These are phyloP conservation scores for Dryas iulia DNA, from an alignment of 1,140 invertebrate genomes.

Conservation along the genomic window DNA sequence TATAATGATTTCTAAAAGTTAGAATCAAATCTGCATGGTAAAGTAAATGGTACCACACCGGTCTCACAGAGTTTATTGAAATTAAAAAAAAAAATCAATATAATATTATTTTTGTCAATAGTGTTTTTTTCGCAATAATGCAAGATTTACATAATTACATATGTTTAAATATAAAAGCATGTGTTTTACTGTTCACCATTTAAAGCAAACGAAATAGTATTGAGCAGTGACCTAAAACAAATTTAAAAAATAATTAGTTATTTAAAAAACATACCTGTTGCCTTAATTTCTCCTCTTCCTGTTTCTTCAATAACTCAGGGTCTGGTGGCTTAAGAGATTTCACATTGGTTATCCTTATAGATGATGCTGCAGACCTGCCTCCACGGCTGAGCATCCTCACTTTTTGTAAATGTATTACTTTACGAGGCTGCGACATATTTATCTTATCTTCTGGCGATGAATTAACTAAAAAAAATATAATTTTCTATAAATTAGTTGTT, in stretches of 20 bases:
- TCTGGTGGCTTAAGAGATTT: conserved; percentile 64
- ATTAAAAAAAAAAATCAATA: no score
- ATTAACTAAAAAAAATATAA: conserved; percentile 51
- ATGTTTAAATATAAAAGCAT: no score
- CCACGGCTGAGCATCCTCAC: conserved; percentile 61
- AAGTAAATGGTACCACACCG: no score
- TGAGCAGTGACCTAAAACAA: no score
- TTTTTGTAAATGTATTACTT: conserved; percentile 56
- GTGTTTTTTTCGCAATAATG: no score
- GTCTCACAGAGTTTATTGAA: no score
- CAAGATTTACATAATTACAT: no score
- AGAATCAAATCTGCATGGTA: no score
- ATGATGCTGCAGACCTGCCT: conserved; percentile 13
- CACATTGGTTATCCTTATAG: conserved; percentile 65
- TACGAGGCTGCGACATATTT: conserved; percentile 50
- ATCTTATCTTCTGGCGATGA: conserved; percentile 14
- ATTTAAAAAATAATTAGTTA: not conserved
- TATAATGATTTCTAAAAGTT: no score
- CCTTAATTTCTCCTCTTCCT: conserved; percentile 68
- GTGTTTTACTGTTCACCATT: not conserved
- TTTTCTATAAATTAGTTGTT: not conserved
- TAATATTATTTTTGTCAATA: no score
- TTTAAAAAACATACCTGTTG: conserved; percentile 52
- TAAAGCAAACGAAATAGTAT: no score
- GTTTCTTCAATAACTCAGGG: conserved; percentile 56